Conservation (phyloP, 2,797 vertebrate species). For the Sebastes taczanowskii region DNA sequence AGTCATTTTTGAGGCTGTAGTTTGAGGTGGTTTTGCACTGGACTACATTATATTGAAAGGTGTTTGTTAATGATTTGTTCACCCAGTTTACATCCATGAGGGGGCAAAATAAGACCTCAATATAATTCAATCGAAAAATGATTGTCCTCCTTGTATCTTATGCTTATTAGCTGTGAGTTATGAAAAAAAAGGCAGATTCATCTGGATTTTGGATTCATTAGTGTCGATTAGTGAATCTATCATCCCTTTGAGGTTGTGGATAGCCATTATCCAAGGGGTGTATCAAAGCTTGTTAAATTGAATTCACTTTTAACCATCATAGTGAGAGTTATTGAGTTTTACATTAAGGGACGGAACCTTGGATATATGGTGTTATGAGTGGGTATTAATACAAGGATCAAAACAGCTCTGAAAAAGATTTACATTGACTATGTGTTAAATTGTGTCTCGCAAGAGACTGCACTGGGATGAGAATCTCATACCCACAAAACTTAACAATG, state of each 20-base stretch:
- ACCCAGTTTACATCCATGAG: background rate
- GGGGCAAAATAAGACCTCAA: background rate
- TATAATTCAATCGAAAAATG: background rate
- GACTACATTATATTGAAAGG: background rate
- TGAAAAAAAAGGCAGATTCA: background rate
- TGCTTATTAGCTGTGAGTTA: background rate
- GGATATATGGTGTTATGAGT: background rate
- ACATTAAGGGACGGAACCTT: background rate
- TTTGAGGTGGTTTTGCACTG: background rate
- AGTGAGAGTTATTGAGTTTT: background rate
- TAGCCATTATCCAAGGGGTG: background rate
- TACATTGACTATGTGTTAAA: background rate
- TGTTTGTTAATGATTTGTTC: background rate
- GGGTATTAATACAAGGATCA: background rate
- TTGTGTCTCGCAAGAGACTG: background rate
- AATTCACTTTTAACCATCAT: background rate
- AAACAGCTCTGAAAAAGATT: background rate
- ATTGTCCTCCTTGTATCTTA: background rate
- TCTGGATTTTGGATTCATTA: slow-evolving; percentile 39
- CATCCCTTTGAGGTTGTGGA: background rate
- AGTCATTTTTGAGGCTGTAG: background rate
- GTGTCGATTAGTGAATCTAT: slow-evolving; percentile 18
- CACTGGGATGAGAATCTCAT: slow-evolving; percentile 11
- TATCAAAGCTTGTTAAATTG: background rate
- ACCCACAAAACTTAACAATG: slow-evolving; percentile 11